A percentile compares a stretch with the other conserved stretches of the same genome.
phyloP scores from a whole-genome alignment of 1,140 invertebrate genomes.

The Andrena cerasifolii region DNA sequence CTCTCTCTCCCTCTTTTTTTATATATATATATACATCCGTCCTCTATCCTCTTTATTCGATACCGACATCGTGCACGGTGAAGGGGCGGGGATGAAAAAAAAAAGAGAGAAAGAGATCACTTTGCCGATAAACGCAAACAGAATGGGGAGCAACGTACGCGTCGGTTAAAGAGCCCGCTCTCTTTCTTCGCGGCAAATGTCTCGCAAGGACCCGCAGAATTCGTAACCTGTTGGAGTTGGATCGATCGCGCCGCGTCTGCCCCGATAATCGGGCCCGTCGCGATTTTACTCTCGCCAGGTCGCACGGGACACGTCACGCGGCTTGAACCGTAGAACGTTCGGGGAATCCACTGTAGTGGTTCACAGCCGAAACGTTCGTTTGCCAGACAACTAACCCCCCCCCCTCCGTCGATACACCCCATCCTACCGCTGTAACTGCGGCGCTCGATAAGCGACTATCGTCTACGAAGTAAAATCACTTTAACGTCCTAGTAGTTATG shows the following conservation, averaged over 20 bases:
- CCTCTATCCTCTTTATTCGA: conserved; percentile 59
- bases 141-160: conserved; percentile 46
- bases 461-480: background rate
- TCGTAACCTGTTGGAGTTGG: conserved; percentile 48
- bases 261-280: background rate
- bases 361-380: too few relatives aligned
- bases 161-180: conserved; percentile 32
- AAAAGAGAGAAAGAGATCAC: conserved; percentile 25
- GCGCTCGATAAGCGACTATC: too few relatives aligned
- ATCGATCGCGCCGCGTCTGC: conserved; percentile 28
- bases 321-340: too few relatives aligned
- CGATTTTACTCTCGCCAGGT: background rate
- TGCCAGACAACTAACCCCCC: too few relatives aligned
- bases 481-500: background rate
- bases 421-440: too few relatives aligned
- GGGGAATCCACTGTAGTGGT: too few relatives aligned
- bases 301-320: background rate
- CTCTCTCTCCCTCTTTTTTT: conserved; percentile 1
- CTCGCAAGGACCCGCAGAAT: conserved; percentile 32
- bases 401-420: too few relatives aligned
- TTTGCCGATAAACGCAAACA: conserved; percentile 52
- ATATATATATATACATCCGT: conserved; percentile 33
- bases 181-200: conserved; percentile 41
- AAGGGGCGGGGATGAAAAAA: conserved; percentile 7
- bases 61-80: conserved; percentile 55